Percentiles rank a stretch among this genome's conserved stretches.
phyloP scores from a whole-genome alignment of 1,140 invertebrate species.

The Ptiloglossa arizonensis region DNA sequence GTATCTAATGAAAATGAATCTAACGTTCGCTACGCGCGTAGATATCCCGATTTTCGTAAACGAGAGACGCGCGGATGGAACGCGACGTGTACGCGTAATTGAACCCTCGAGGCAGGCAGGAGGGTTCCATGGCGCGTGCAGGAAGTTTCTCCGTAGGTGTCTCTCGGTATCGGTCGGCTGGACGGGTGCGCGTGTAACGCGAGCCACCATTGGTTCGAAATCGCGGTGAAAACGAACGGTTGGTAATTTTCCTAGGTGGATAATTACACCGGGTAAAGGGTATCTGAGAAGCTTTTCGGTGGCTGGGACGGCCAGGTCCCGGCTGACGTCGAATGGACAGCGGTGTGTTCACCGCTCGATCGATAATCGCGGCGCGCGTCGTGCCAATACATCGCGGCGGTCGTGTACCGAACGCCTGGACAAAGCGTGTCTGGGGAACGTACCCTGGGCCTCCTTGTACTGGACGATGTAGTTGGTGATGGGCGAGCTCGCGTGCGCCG shows the following conservation, averaged over 20 bases:
- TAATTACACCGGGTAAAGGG: no score
- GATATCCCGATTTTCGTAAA: no score
- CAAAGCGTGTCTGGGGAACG: conserved; percentile 47
- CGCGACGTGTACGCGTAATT: no score
- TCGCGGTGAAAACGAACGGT: no score
- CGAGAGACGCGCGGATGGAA: no score
- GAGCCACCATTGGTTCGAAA: no score
- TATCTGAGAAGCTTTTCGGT: not conserved
- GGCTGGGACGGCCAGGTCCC: not conserved
- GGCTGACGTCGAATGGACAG: conserved; percentile 1
- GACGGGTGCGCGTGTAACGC: no score
- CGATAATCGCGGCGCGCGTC: conserved; percentile 35
- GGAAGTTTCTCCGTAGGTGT: no score
- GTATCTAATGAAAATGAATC: conserved; percentile 36
- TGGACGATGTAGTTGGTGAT: conserved; percentile 85
- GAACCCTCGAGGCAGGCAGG: conserved; percentile 31
- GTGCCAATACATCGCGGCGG: conserved; percentile 21
- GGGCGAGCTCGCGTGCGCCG: conserved; percentile 81
- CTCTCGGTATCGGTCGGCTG: no score
- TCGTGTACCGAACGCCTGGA: not conserved
- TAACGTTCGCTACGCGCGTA: not conserved
- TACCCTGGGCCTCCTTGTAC: conserved; percentile 84
- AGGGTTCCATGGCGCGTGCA: no score
- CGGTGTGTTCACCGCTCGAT: conserved; percentile 21
- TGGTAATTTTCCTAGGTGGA: no score